Evolutionary conservation across 2,888 invertebrate genomes (phyloP), one percentile per base, ranked within the genome.

Genomic region (Xylota segnis): DNA sequence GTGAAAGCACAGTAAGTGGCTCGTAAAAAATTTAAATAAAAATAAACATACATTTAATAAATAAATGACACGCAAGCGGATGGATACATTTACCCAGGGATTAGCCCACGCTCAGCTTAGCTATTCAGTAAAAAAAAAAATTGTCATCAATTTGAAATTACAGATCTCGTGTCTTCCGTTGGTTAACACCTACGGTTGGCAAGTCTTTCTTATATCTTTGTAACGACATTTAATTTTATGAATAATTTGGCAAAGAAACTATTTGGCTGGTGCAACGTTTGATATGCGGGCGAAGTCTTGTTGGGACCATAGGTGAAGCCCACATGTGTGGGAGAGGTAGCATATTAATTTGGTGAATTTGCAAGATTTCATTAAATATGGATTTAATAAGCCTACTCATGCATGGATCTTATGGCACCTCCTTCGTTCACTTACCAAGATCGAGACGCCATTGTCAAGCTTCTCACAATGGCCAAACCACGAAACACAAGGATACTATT

Each of bases 61-160:
- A 54, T 12, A 12, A 12, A 52, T 29, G 0, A 4, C 14, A 32
- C 5, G 9, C 32, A 9, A 56, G 6, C 7, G 32, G 10, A 56
- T 32, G 14, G 5, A 10, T 32, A n/a, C 32, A 5, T 23, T 34
- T 4, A 37, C 18, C 23, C 18, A 4, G 18, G 18, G 18, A 58
- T 16, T 34, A 40, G 37, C 58, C 58, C 37, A 58, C 58, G 37
- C 58, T 23, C 37, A 23, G 23, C 18, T 58, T 58, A 10, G 18
- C 18, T 37, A 34, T 58, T 37, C 37, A 37, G 34, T 40, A 40
- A 40, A 40, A 12, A 23, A 34, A n/a, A 50, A 23, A 52, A 37
- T 52, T 66, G 66, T 66, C 66, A 66, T 9, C 23, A 52, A 50
- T 66, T 65, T 66, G 23, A 14, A n/a, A 23, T 34, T 66, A 52